These are phyloP conservation scores for Mus spicilegus DNA, from an alignment of 2,113 vertebrate genomes.

Conservation along the genomic window DNA sequence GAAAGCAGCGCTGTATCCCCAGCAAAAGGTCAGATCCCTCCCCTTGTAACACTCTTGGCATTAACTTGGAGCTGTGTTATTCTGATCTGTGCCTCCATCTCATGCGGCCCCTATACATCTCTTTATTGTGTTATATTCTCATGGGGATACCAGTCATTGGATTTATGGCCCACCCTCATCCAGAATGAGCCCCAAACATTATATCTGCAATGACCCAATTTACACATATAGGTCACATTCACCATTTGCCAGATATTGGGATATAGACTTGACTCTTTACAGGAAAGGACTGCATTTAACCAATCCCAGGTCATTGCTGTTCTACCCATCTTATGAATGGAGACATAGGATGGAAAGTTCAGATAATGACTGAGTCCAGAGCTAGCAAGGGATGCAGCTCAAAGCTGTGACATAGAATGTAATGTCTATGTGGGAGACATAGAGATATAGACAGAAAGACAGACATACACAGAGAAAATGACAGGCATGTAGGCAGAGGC, in stretches of 20 bases:
- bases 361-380: background rate
- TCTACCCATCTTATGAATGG: background rate
- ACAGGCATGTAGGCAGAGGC: background rate
- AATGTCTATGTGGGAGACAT: background rate
- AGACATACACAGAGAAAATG: background rate
- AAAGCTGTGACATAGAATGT: background rate
- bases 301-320: accelerated
- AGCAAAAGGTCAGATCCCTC: accelerated
- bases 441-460: background rate
- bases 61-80: accelerated
- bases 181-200: background rate
- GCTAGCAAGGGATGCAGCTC: too few relatives aligned
- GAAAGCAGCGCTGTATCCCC: accelerated
- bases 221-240: background rate
- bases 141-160: background rate
- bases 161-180: too few relatives aligned
- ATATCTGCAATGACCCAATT: background rate
- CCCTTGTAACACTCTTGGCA: background rate
- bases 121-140: background rate
- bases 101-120: accelerated
- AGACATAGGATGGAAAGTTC: background rate
- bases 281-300: accelerated
- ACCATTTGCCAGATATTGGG: background rate
- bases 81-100: accelerated
- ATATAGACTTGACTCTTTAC: accelerated